Evolutionary conservation across 2,797 vertebrate genomes (phyloP).

Genomic region (Jordanella pulchra): DNA sequence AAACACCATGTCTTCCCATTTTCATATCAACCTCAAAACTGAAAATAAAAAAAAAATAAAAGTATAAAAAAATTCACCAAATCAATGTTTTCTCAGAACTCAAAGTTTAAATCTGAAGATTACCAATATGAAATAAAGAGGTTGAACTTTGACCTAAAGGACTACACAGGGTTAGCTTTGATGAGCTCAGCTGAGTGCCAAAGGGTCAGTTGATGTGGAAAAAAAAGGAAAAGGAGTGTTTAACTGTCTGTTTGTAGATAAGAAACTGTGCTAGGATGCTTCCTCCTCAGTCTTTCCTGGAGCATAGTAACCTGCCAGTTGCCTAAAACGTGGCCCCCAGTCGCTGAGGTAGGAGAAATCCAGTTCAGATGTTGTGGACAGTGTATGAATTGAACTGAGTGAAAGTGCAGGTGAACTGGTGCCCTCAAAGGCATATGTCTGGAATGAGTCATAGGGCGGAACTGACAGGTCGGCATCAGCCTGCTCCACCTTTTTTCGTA

Average conservation of each 20-base stretch:
- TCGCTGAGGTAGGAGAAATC: slow-evolving; percentile 95
- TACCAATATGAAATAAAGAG: slow-evolving; percentile 50
- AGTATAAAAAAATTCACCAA: slow-evolving; percentile 9
- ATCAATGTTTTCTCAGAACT: slow-evolving; percentile 28
- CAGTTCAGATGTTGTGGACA: slow-evolving; percentile 93
- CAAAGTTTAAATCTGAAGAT: slow-evolving; percentile 44
- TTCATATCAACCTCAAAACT: slow-evolving; percentile 16
- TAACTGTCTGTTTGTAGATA: slow-evolving; percentile 37
- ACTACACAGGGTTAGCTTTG: slow-evolving; percentile 58
- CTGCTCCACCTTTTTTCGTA: slow-evolving; percentile 95
- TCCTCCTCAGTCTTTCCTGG: slow-evolving; percentile 87
- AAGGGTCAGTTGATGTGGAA: slow-evolving; percentile 45
- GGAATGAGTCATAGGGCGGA: slow-evolving; percentile 98
- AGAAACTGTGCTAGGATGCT: slow-evolving; percentile 85
- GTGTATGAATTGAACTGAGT: slow-evolving; percentile 95
- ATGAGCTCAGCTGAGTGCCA: slow-evolving; percentile 40
- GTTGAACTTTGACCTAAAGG: slow-evolving; percentile 48
- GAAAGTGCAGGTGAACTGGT: slow-evolving; percentile 89
- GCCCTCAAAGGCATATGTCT: slow-evolving; percentile 98
- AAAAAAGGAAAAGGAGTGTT: slow-evolving; percentile 35
- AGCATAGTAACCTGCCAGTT: slow-evolving; percentile 92
- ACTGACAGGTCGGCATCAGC: slow-evolving; percentile 92
- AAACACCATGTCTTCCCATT: slow-evolving; percentile 26
- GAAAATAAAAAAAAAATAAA: slow-evolving; percentile 20
- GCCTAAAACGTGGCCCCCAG: slow-evolving; percentile 96